These are phyloP conservation scores for Choristoneura rosaceana DNA, from an alignment of 2,888 invertebrate genomes.

Conservation along the genomic window DNA sequence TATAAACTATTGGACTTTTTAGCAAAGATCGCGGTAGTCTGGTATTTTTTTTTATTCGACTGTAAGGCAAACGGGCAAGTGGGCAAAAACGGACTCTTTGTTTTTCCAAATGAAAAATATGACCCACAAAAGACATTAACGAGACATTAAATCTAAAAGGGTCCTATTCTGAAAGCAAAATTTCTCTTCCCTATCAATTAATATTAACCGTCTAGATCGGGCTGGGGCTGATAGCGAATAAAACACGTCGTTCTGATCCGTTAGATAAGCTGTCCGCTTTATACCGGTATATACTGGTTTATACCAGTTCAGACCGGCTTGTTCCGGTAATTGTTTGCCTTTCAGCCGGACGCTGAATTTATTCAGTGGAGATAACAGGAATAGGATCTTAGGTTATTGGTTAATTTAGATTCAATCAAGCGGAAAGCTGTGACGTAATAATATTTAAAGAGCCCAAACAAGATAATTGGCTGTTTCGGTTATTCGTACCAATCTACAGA, in stretches of 20 bases:
- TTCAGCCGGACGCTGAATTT: conserved; percentile 35
- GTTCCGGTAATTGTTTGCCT: conserved; percentile 41
- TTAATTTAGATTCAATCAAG: conserved; percentile 23
- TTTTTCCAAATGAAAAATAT: conserved; percentile 6
- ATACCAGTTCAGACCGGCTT: conserved; percentile 17
- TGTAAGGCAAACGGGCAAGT: no score
- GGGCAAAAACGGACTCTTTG: background rate
- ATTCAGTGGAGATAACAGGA: conserved; percentile 30
- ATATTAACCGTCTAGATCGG: conserved; percentile 35
- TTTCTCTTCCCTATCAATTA: conserved; percentile 40
- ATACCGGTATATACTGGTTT: conserved; percentile 24
- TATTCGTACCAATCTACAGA: background rate
- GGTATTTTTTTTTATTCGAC: no score
- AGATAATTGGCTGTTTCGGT: background rate
- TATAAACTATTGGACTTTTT: no score
- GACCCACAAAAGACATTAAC: background rate
- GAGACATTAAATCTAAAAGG: conserved; percentile 31
- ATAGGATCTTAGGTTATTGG: conserved; percentile 18
- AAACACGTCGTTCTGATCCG: conserved; percentile 41
- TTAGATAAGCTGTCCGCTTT: conserved; percentile 37
- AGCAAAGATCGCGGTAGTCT: no score
- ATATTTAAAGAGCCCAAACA: background rate
- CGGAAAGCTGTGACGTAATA: background rate
- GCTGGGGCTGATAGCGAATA: conserved; percentile 32
- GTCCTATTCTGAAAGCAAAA: conserved; percentile 23